A percentile compares a stretch with the other conserved stretches of the same genome.
Conservation (phyloP, 2,888 invertebrate species). For the Hyposoter didymator region DNA sequence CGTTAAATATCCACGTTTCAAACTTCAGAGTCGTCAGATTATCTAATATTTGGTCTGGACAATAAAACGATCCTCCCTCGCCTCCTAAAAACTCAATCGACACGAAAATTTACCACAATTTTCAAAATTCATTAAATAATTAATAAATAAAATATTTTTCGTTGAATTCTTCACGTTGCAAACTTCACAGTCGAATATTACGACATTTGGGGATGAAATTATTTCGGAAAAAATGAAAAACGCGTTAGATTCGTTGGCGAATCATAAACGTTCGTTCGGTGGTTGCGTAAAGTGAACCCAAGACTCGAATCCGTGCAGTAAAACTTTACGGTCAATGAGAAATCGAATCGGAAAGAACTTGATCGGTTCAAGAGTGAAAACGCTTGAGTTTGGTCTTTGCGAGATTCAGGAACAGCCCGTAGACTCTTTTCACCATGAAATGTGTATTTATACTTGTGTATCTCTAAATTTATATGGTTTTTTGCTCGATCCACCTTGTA, state of each 20-base stretch:
- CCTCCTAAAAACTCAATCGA: too few species aligned
- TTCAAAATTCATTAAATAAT: too few species aligned
- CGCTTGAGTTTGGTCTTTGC: slow-evolving; percentile 10
- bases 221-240: neutral
- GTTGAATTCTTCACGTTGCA: too few species aligned
- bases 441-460: neutral
- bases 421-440: slow-evolving; percentile 12
- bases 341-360: slow-evolving; percentile 52
- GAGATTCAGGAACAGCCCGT: slow-evolving; percentile 18
- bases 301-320: neutral
- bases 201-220: neutral
- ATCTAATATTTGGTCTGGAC: too few species aligned
- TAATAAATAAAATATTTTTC: too few species aligned
- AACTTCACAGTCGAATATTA: too few species aligned
- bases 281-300: neutral
- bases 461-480: slow-evolving; percentile 27
- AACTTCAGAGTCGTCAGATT: too few species aligned
- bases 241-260: neutral
- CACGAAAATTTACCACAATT: too few species aligned
- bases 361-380: slow-evolving; percentile 42
- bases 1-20: too few species aligned
- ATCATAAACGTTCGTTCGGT: neutral
- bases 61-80: too few species aligned
- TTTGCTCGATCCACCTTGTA: slow-evolving; percentile 79
- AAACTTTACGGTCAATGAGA: slow-evolving; percentile 42